Evolutionary conservation across 2,113 vertebrate genomes (phyloP).

Genomic region (Malaclemys terrapin): DNA sequence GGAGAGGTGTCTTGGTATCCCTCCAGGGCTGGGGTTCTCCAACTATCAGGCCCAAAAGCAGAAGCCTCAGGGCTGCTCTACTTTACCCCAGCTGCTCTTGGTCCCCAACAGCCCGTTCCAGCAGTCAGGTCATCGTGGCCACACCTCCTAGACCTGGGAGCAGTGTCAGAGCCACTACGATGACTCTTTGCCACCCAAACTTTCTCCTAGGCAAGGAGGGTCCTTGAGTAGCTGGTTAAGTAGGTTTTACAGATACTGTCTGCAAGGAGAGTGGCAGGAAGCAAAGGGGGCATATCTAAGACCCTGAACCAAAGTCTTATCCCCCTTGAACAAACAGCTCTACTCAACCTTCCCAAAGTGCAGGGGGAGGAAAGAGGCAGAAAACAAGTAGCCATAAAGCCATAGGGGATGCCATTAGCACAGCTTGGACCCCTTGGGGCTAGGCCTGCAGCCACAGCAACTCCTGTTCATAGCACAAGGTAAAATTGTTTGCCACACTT

Average conservation of each 20-base stretch:
- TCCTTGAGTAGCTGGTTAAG: background rate
- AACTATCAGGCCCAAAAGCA: background rate
- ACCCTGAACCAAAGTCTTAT: background rate
- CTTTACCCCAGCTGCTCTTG: background rate
- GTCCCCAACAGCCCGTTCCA: background rate
- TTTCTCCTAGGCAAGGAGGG: background rate
- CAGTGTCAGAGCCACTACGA: background rate
- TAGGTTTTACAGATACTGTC: background rate
- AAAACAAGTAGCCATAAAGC: background rate
- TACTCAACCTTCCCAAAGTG: background rate
- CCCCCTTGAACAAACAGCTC: background rate
- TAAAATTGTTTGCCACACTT: background rate
- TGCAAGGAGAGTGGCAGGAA: background rate
- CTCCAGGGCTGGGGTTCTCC: background rate
- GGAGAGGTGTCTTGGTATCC: accelerated
- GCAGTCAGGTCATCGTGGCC: background rate
- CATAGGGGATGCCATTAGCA: background rate
- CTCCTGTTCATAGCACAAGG: background rate
- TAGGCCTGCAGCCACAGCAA: background rate
- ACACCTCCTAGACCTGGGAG: background rate
- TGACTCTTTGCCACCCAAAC: background rate
- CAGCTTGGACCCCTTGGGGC: background rate
- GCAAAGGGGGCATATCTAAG: background rate
- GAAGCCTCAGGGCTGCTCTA: background rate
- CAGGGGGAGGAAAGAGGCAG: background rate